phyloP scores from a whole-genome alignment of 92 coral and sea anemone genomes.

The Blastomussa wellsi region DNA sequence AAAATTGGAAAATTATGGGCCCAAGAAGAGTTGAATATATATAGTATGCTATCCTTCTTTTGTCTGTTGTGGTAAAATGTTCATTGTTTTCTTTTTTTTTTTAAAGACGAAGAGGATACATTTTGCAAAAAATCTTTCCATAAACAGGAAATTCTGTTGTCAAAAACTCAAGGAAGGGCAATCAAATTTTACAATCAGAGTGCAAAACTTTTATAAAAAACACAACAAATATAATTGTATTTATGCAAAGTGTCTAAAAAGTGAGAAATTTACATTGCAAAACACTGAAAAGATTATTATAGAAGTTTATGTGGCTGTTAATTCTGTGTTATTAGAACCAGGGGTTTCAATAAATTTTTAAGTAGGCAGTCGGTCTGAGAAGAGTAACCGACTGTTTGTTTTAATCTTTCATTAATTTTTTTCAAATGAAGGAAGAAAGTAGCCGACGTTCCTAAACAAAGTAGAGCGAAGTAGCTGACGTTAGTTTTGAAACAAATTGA shows the following conservation, averaged over 20 bases:
- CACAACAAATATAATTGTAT: constrained; percentile 1
- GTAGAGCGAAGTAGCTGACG: no score
- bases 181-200: not conserved
- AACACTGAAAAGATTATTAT: not conserved
- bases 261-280: not conserved
- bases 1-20: not conserved
- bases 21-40: not conserved
- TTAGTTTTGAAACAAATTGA: not conserved
- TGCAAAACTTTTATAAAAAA: not conserved
- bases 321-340: not conserved
- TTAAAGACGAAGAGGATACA: not conserved
- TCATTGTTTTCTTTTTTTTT: not conserved
- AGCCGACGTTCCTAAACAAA: no score
- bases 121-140: not conserved
- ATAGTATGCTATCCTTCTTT: no score
- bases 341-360: no score
- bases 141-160: not conserved
- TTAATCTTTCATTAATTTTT: no score
- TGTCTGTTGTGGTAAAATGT: not conserved
- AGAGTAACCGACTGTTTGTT: no score
- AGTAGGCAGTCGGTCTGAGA: no score
- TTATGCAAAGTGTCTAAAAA: not conserved
- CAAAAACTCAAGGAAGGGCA: not conserved
- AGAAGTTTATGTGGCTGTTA: not conserved
- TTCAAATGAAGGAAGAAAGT: no score